Evolutionary conservation across 2,113 vertebrate species (phyloP).

Genomic region (Fulmarus glacialis): DNA sequence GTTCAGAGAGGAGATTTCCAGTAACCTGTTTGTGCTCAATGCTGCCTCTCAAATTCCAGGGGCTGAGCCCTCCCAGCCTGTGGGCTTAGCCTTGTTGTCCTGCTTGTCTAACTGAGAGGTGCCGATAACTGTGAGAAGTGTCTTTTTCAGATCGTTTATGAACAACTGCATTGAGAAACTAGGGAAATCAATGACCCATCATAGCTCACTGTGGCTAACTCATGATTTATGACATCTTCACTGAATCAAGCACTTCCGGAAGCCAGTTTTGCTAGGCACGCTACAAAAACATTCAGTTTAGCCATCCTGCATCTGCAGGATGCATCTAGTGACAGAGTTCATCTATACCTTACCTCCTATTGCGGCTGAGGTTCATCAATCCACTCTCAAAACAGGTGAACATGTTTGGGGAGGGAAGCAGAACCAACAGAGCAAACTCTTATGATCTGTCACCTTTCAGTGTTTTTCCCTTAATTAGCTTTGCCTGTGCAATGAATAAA

Average conservation of each 20-base stretch:
- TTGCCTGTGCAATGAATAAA: not conserved
- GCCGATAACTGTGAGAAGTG: not conserved
- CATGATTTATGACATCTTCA: not conserved
- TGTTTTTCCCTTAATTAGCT: not conserved
- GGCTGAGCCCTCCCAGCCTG: not conserved
- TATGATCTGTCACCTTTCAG: not conserved
- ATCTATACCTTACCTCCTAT: not conserved
- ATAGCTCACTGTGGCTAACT: not conserved
- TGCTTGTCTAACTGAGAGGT: not conserved
- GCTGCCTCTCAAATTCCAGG: not conserved
- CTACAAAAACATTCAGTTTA: not conserved
- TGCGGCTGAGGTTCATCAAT: not conserved
- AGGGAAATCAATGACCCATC: not conserved
- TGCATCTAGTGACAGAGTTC: not conserved
- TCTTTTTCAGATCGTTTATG: not conserved
- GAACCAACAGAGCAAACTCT: not conserved
- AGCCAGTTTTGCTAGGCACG: not conserved
- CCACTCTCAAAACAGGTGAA: not conserved
- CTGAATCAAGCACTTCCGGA: not conserved
- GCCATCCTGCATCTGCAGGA: not conserved
- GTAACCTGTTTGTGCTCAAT: not conserved
- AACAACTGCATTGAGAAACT: not conserved
- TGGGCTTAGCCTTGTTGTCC: not conserved
- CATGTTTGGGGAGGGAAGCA: not conserved
- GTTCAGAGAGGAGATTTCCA: not conserved